phyloP scores from a whole-genome alignment of 1,140 invertebrate species.

The Onthophagus taurus region DNA sequence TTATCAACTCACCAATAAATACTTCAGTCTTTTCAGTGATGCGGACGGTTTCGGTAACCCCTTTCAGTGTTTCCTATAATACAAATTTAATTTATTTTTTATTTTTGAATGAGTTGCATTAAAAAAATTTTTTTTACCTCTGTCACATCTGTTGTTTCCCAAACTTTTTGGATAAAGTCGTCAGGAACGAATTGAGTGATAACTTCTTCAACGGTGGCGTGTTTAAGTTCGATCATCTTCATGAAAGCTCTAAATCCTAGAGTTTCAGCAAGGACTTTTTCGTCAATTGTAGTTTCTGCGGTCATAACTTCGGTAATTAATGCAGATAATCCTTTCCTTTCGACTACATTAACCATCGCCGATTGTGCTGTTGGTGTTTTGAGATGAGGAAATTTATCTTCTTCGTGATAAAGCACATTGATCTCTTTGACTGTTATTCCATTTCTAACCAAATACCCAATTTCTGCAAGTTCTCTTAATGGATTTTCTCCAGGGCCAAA shows the following conservation, averaged over 20 bases:
- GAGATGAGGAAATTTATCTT: slow-evolving; percentile 67
- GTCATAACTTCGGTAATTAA: slow-evolving; percentile 70
- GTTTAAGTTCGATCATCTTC: slow-evolving; percentile 69
- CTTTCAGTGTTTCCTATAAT: slow-evolving; percentile 10
- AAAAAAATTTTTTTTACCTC: slow-evolving; percentile 42
- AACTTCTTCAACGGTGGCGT: slow-evolving; percentile 72
- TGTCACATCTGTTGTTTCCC: slow-evolving; percentile 59
- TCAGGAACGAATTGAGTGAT: slow-evolving; percentile 70
- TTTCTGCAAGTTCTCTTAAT: slow-evolving; percentile 68
- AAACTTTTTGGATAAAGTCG: slow-evolving; percentile 67
- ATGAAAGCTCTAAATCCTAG: slow-evolving; percentile 75
- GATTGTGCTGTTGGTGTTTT: slow-evolving; percentile 68
- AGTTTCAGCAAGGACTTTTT: slow-evolving; percentile 61
- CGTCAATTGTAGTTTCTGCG: slow-evolving; percentile 64
- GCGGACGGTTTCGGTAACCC: slow-evolving; percentile 21
- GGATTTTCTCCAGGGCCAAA: slow-evolving; percentile 71
- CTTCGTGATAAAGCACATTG: slow-evolving; percentile 62
- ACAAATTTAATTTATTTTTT: too few relatives aligned
- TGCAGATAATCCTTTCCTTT: slow-evolving; percentile 66
- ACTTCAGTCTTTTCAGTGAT: slow-evolving; percentile 30
- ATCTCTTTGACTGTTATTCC: slow-evolving; percentile 69
- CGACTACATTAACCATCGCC: slow-evolving; percentile 70
- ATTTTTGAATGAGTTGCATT: too few relatives aligned
- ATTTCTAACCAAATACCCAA: slow-evolving; percentile 62
- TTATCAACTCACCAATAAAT: slow-evolving; percentile 28